Evolutionary conservation across 2,888 invertebrate species (phyloP), one percentile per base, ranked within the genome.

Genomic region (Rhyacophila evoluta): DNA sequence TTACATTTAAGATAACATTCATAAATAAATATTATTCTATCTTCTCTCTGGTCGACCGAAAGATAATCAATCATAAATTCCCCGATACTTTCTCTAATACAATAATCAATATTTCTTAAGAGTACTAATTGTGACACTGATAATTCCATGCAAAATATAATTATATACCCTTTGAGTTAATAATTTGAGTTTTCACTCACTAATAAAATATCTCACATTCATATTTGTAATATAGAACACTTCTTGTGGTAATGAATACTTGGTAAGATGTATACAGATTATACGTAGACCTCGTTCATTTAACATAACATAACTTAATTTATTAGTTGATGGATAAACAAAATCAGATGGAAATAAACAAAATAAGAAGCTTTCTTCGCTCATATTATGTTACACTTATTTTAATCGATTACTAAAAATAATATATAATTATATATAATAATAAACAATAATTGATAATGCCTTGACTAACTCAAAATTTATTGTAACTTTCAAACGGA

Each of bases 151-250:
- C 78, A 69, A 74, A 67, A 77, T 73, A 33, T 33, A 33, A 33
- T 33, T 33, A 70, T 29, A 72, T 78, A 78, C 78, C 78, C 78
- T 78, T 78, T 73, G 69, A 78, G 69, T 78, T 77, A 73, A 36
- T 71, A 55, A n/a, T 71, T 72, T 29, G 39, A 25, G 39, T 4
- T 19, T 28, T 5, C 27, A 27, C 72, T 72, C 68, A 19, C 75
- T 75, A 75, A 41, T 70, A 72, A 76, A 76, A 76, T 67, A 76
- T 76, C 38, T 76, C 37, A 15, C 69, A 69, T 69, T 27, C 27
- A 55, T 25, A 38, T 33, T 55, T 25, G 33, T 29, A 71, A 76
- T 76, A 76, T 76, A 55, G 76, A 76, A 76, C 76, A 76, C 76
- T 76, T 76, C 67, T 25, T 75, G 76, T 72, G 76, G 76, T 69